Conservation (phyloP, 2,888 invertebrate genomes). For the Apantesis nais region DNA sequence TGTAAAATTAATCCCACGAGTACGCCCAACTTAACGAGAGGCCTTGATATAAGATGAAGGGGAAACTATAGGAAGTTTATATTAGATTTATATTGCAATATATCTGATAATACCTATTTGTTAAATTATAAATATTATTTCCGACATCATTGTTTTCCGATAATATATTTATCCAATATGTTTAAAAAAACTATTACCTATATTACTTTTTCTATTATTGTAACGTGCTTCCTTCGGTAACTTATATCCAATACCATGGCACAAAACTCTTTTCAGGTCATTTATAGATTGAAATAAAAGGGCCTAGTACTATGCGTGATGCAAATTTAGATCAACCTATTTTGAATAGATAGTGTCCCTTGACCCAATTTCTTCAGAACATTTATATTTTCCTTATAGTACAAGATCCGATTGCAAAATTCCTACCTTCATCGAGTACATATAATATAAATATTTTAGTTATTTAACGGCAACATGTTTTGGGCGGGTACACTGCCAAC, state of each 20-base stretch:
- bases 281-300: not conserved
- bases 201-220: no score
- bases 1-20: constrained; percentile 43
- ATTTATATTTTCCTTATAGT: not conserved
- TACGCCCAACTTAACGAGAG: constrained; percentile 50
- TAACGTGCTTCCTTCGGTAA: not conserved
- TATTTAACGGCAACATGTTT: not conserved
- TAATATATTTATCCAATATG: not conserved
- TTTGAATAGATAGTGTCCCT: constrained; percentile 59
- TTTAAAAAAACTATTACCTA: not conserved
- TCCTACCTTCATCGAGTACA: not conserved
- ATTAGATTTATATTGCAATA: not conserved
- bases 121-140: not conserved
- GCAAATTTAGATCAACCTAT: constrained; percentile 48
- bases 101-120: not conserved
- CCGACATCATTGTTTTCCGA: not conserved
- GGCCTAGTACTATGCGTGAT: constrained; percentile 22
- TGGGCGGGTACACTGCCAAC: not conserved
- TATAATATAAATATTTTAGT: not conserved
- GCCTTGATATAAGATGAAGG: constrained; percentile 56
- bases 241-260: not conserved
- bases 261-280: not conserved
- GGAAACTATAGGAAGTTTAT: constrained; percentile 19
- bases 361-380: constrained; percentile 55
- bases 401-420: not conserved